Conservation (phyloP, 2,797 vertebrate species). For the Gephyroberyx darwinii region DNA sequence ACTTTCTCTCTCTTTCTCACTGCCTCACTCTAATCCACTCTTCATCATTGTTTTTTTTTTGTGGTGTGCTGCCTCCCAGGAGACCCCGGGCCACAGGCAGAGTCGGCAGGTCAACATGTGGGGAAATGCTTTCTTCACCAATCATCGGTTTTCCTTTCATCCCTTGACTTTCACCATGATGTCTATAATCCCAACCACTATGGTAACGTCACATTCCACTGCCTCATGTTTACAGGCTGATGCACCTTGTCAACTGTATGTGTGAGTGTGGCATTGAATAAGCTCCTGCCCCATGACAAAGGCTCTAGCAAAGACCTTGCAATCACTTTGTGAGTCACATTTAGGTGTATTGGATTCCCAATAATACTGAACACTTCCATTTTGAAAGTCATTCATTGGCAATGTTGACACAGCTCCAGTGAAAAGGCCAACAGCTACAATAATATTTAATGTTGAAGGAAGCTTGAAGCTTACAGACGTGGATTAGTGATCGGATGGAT, state of each 20-base stretch:
- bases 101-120: conserved; percentile 58
- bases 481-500: neutral
- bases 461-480: neutral
- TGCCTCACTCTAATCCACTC: conserved; percentile 41
- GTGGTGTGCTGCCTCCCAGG: conserved; percentile 40
- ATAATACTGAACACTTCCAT: neutral
- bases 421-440: neutral
- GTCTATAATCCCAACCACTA: conserved; percentile 25
- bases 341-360: neutral
- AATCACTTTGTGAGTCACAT: neutral
- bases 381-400: neutral
- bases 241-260: conserved; percentile 32
- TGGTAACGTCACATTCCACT: conserved; percentile 47
- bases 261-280: conserved; percentile 39
- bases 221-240: conserved; percentile 36
- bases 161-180: neutral
- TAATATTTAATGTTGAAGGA: no score
- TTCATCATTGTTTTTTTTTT: conserved; percentile 7
- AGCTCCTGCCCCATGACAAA: conserved; percentile 29
- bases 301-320: conserved; percentile 19
- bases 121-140: conserved; percentile 14
- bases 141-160: neutral
- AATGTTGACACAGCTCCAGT: neutral
- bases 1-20: conserved; percentile 28
- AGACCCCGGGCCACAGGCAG: conserved; percentile 34